These are phyloP conservation scores for Hemichromis elongatus DNA, from an alignment of 2,113 vertebrate species.

Conservation along the genomic window DNA sequence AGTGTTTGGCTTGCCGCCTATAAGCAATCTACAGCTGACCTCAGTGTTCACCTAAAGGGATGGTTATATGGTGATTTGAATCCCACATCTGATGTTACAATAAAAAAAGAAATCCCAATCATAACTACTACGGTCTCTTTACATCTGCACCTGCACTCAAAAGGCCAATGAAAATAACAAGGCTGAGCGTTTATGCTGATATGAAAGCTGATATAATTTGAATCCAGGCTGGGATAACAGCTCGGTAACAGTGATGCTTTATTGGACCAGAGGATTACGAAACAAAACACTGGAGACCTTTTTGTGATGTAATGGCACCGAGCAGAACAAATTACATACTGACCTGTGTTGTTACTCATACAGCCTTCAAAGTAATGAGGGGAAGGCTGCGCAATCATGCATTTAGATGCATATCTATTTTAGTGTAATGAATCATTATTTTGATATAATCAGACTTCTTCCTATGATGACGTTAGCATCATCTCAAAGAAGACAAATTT, in stretches of 20 bases:
- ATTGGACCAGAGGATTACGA: not conserved
- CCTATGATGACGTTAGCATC: not conserved
- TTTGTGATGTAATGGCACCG: not conserved
- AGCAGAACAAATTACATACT: not conserved
- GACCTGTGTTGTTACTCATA: not conserved
- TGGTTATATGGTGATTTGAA: not conserved
- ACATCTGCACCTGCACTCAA: not conserved
- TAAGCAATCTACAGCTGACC: not conserved
- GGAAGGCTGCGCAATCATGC: not conserved
- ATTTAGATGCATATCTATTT: not conserved
- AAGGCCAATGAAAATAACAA: not conserved
- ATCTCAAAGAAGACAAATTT: not conserved
- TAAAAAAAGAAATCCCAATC: not conserved
- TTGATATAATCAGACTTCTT: not conserved
- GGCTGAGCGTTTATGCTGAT: not conserved
- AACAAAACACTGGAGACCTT: not conserved
- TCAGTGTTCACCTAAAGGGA: not conserved
- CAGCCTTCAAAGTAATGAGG: not conserved
- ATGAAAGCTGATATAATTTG: not conserved
- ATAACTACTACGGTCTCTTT: not conserved
- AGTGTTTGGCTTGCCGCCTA: conserved; percentile 16
- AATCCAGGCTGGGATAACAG: not conserved
- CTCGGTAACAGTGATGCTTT: not conserved
- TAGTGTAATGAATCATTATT: not conserved
- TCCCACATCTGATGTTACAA: conserved; percentile 10